Evolutionary conservation across 1,140 invertebrate genomes (phyloP).

Genomic region (Drosophila athabasca): DNA sequence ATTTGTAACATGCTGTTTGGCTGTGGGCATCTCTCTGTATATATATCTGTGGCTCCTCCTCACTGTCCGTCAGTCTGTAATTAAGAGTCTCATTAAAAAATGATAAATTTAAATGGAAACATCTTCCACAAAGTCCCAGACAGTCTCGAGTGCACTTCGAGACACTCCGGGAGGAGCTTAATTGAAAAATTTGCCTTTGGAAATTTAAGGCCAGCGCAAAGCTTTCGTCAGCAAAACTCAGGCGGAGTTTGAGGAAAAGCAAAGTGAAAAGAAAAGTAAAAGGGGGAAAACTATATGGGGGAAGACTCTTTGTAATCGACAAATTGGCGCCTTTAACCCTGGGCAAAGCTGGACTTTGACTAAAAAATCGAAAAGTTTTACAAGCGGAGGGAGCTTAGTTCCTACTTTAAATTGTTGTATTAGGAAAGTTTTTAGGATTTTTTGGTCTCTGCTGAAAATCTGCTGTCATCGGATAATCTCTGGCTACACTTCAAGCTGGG

Average conservation of each 20-base stretch:
- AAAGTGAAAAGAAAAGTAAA: neutral
- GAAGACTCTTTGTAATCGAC: slow-evolving; percentile 51
- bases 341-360: neutral
- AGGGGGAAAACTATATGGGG: slow-evolving; percentile 7
- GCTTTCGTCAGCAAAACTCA: slow-evolving; percentile 24
- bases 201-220: slow-evolving; percentile 57
- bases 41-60: neutral
- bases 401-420: slow-evolving; percentile 50
- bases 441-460: neutral
- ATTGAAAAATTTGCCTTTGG: slow-evolving; percentile 35
- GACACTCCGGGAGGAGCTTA: slow-evolving; percentile 9
- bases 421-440: slow-evolving; percentile 22
- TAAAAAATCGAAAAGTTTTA: slow-evolving; percentile 57
- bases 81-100: slow-evolving; percentile 82
- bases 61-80: slow-evolving; percentile 49
- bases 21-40: slow-evolving; percentile 4
- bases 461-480: slow-evolving; percentile 14
- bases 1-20: slow-evolving; percentile 71
- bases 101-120: slow-evolving; percentile 80
- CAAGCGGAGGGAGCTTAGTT: slow-evolving; percentile 9
- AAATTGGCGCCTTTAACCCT: slow-evolving; percentile 66
- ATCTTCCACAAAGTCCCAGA: slow-evolving; percentile 53
- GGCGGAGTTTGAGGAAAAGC: slow-evolving; percentile 2
- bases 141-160: slow-evolving; percentile 67
- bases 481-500: neutral